Evolutionary conservation across 1,140 invertebrate genomes (phyloP).

Genomic region (Ceratoteleas bidentatus): DNA sequence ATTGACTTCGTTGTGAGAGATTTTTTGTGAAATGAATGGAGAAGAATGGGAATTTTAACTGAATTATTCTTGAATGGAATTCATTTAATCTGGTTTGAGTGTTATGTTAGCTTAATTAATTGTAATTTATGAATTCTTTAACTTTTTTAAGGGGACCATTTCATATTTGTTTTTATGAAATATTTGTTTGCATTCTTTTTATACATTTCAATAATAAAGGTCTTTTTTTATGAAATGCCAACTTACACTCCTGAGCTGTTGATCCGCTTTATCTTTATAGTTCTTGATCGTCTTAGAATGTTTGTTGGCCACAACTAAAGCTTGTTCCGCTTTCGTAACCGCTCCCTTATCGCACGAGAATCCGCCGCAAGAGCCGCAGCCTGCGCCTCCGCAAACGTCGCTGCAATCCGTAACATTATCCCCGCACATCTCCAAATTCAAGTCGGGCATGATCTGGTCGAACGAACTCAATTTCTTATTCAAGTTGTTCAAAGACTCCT

Average conservation of each 20-base stretch:
- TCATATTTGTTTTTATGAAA: no score
- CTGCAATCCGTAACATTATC: slow-evolving; percentile 93
- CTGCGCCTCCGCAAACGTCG: slow-evolving; percentile 94
- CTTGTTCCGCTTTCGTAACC: slow-evolving; percentile 91
- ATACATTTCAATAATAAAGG: no score
- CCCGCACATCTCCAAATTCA: slow-evolving; percentile 96
- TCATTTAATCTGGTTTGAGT: no score
- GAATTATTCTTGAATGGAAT: no score
- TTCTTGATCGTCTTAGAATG: slow-evolving; percentile 89
- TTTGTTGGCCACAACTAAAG: slow-evolving; percentile 91
- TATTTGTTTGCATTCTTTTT: no score
- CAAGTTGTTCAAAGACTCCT: slow-evolving; percentile 85
- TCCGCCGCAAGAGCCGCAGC: slow-evolving; percentile 94
- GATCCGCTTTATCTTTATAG: slow-evolving; percentile 90
- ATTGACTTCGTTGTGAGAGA: no score
- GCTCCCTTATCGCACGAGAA: slow-evolving; percentile 94
- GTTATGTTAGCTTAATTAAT: no score
- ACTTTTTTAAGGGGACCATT: no score
- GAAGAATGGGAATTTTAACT: no score
- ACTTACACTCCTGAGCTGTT: slow-evolving; percentile 84
- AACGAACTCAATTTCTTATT: slow-evolving; percentile 85
- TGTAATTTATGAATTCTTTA: no score
- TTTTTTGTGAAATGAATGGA: no score
- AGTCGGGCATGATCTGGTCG: slow-evolving; percentile 87
- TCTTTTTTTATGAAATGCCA: no score